These are phyloP conservation scores for Parapsyche elsis DNA, from an alignment of 1,140 invertebrate genomes.

Conservation along the genomic window DNA sequence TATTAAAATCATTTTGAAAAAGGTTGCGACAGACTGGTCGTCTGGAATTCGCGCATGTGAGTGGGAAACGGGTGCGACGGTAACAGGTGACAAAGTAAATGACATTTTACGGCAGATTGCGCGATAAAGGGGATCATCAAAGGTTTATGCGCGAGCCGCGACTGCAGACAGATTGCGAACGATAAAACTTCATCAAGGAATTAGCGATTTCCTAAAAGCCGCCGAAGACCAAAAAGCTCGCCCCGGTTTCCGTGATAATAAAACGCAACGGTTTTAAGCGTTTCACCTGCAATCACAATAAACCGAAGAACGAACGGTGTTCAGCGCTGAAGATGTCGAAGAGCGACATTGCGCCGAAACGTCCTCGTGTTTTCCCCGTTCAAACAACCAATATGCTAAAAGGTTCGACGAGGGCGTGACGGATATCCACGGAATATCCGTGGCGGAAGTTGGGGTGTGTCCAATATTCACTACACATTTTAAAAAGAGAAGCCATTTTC, in stretches of 20 bases:
- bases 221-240: neutral
- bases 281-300: neutral
- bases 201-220: constrained; percentile 40
- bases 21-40: neutral
- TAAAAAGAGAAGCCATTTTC: neutral
- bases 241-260: neutral
- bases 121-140: constrained; percentile 54
- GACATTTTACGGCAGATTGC: constrained; percentile 55
- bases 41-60: neutral
- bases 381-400: constrained; percentile 53
- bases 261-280: neutral
- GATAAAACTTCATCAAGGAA: constrained; percentile 46
- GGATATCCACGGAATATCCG: constrained; percentile 32
- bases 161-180: constrained; percentile 47
- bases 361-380: constrained; percentile 26
- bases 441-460: neutral
- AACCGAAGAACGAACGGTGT: neutral
- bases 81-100: constrained; percentile 53
- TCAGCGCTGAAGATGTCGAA: neutral
- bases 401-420: constrained; percentile 43
- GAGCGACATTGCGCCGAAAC: neutral
- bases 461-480: constrained; percentile 1
- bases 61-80: neutral
- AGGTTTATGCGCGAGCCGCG: constrained; percentile 42
- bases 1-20: neutral